Percentiles rank a stretch among this genome's conserved stretches.
phyloP scores from a whole-genome alignment of 35 echinoderm and acorn worm species.

The Heliocidaris tuberculata region DNA sequence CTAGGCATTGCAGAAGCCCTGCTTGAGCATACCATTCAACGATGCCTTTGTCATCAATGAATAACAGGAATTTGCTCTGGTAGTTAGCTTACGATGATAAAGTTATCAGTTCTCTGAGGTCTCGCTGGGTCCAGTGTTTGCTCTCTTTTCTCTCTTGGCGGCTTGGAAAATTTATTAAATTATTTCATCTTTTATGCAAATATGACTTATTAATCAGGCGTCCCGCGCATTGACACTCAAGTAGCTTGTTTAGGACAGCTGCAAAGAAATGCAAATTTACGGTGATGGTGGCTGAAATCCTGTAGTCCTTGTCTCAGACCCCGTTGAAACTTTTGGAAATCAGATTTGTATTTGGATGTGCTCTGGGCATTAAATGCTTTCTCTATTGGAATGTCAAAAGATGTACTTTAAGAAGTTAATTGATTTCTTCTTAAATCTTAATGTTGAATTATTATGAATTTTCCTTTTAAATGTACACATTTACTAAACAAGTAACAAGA shows the following conservation, averaged over 20 bases:
- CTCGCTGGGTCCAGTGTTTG: background rate
- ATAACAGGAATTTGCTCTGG: background rate
- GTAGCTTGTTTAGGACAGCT: conserved; percentile 38
- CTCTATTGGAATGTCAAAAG: no score
- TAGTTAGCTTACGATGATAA: background rate
- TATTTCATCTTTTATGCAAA: conserved; percentile 35
- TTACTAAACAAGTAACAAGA: no score
- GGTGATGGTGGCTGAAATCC: background rate
- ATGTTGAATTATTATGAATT: no score
- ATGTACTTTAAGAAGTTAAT: no score
- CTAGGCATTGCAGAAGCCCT: background rate
- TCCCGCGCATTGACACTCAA: conserved; percentile 8
- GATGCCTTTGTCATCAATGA: background rate
- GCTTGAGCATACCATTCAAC: background rate
- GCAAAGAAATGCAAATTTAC: conserved; percentile 19
- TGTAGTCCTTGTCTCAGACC: conserved; percentile 2
- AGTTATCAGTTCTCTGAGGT: background rate
- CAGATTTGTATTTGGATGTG: background rate
- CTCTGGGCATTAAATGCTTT: background rate
- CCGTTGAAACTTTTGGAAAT: background rate
- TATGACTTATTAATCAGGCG: conserved; percentile 32
- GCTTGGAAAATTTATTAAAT: conserved; percentile 26
- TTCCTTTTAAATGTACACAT: no score
- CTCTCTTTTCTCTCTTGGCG: background rate
- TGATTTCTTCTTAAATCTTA: no score